Conservation (phyloP, 2,888 invertebrate genomes). For the Cephalotes varians region DNA sequence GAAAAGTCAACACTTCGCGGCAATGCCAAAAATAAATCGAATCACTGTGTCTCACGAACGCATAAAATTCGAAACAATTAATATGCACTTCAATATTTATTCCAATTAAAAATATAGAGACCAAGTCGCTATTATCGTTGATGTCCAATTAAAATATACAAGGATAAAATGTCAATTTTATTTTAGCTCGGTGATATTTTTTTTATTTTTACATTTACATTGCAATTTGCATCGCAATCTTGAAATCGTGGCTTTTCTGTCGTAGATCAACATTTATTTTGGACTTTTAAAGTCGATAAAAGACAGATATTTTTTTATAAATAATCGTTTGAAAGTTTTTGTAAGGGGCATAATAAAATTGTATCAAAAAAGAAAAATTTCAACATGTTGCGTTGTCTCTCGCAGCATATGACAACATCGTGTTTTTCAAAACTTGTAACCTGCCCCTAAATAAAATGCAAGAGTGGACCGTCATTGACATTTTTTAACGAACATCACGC, state of each 20-base stretch:
- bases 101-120: not conserved
- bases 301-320: not conserved
- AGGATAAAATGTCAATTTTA: not conserved
- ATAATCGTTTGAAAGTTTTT: not conserved
- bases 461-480: not conserved
- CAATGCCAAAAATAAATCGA: slow-evolving; percentile 9
- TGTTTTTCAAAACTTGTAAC: not conserved
- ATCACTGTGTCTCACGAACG: not conserved
- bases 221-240: not conserved
- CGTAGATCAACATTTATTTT: not conserved
- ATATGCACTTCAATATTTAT: slow-evolving; percentile 1
- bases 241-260: not conserved
- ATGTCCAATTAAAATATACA: not conserved
- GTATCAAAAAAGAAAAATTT: not conserved
- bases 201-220: not conserved
- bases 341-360: not conserved
- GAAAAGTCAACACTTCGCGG: slow-evolving; percentile 33
- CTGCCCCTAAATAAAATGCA: not conserved
- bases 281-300: not conserved
- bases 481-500: slow-evolving; percentile 46
- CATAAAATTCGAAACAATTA: slow-evolving; percentile 9
- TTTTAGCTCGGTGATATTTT: not conserved
- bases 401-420: not conserved
- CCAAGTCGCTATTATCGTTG: not conserved
- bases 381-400: not conserved